Percentiles rank a stretch among this genome's conserved stretches.
phyloP scores from a whole-genome alignment of 2,888 invertebrate species.

The Leucophenga montana region DNA sequence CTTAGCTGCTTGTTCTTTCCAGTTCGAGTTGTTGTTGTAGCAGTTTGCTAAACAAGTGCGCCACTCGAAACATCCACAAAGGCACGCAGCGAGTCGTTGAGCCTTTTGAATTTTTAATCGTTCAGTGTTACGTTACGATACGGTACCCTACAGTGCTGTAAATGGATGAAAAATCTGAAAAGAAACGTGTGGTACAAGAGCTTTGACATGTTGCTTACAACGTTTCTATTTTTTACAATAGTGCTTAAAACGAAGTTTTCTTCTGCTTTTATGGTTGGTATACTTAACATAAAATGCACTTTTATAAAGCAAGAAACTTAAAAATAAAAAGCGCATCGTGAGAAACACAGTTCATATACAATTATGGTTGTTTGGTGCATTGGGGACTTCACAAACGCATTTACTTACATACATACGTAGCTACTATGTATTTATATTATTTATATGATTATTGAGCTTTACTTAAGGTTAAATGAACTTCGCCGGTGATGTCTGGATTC shows the following conservation, averaged over 20 bases:
- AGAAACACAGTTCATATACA: too few relatives aligned
- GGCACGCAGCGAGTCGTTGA: slow-evolving; percentile 9
- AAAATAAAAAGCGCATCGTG: neutral
- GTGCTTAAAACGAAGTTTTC: neutral
- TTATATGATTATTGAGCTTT: too few relatives aligned
- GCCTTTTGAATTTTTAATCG: slow-evolving; percentile 25
- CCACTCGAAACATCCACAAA: slow-evolving; percentile 23
- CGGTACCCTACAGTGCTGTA: neutral
- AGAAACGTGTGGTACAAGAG: neutral
- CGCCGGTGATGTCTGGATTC: too few relatives aligned
- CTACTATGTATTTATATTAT: too few relatives aligned
- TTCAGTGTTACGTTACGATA: neutral
- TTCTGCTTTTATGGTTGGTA: slow-evolving; percentile 24
- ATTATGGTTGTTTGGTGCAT: too few relatives aligned
- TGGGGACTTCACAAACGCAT: too few relatives aligned
- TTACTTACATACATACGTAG: too few relatives aligned
- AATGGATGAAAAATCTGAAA: too few relatives aligned
- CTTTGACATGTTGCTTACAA: neutral
- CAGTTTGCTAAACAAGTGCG: slow-evolving; percentile 26
- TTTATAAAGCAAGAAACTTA: neutral
- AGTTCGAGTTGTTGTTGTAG: slow-evolving; percentile 4
- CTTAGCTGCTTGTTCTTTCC: slow-evolving; percentile 12
- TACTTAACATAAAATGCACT: slow-evolving; percentile 29
- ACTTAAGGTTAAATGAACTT: too few relatives aligned
- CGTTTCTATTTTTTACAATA: too few relatives aligned